Conservation (phyloP, 2,797 vertebrate species). For the Stomatorhinus walkeri region DNA sequence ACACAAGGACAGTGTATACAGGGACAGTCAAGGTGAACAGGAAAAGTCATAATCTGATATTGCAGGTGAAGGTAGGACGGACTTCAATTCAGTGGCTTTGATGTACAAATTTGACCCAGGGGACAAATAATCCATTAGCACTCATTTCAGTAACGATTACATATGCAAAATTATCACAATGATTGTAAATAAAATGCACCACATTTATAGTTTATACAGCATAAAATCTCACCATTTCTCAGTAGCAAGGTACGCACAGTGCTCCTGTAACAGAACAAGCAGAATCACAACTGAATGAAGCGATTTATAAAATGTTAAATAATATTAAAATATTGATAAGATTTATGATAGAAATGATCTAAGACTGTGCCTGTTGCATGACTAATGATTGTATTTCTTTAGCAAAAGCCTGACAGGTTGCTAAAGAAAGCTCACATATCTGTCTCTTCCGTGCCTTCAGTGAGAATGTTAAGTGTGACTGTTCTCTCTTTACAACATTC, state of each 20-base stretch:
- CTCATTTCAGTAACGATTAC: not conserved
- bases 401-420: not conserved
- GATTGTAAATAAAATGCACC: not conserved
- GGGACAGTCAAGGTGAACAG: not conserved
- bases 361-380: not conserved
- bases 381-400: not conserved
- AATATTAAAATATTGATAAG: conserved; percentile 9
- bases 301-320: not conserved
- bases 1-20: not conserved
- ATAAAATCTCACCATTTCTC: not conserved
- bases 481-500: not conserved
- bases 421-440: not conserved
- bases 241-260: not conserved
- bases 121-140: not conserved
- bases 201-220: not conserved
- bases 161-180: conserved; percentile 1
- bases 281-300: not conserved
- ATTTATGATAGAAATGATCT: not conserved
- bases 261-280: not conserved
- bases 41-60: not conserved
- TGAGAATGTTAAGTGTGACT: not conserved
- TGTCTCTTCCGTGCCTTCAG: not conserved
- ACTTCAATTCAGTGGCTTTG: not conserved
- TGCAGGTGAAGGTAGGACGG: not conserved
- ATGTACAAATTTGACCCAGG: not conserved